Evolutionary conservation across 2,888 invertebrate genomes (phyloP), one percentile per base, ranked within the genome.

Genomic region (Stratiomys singularior): DNA sequence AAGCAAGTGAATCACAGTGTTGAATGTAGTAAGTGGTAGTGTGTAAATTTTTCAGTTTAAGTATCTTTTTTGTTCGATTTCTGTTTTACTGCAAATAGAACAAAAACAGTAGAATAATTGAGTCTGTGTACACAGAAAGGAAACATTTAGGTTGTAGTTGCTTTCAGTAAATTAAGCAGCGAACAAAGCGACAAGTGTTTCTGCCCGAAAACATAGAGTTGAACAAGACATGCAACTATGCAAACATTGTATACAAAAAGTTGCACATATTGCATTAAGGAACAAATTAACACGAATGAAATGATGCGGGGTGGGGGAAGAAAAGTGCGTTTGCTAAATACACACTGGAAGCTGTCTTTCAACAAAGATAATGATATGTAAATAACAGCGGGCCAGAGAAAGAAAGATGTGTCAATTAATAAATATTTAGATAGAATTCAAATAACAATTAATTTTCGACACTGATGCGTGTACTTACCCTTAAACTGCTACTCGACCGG

Each of bases 401-500:
- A 64, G 63, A 76, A 64, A 47, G 47, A 44, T 64, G 58, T 28
- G n/a, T 30, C 13, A 30, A 72, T 28, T 52, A 11, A 52, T 28
- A 52, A 52, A 18, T 18, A 46, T 13, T 37, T 1, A 69, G 21
- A 15, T 25, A 56, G 18, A 72, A 64, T 23, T 9, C 23, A 30
- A 30, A 66, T 27, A 72, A 72, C 28, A 72, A 23, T 69, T 18
- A 30, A 47, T 23, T 69, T 25, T 69, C 5, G 9, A 67, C 67
- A 69, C 23, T 30, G 9, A 47, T 37, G n/a, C 47, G 23, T 74
- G 58, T 79, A 87, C 87, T 86, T 87, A 87, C 87, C 85, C 87
- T 82, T 63, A 87, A 80, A 82, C 84, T 86, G 81, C 86, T 84
- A 81, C 83, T 86, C 80, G 87, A 86, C 81, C 86, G 86, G 58